Evolutionary conservation across 1,140 invertebrate genomes (phyloP).

Genomic region (Papilio aristodemus): DNA sequence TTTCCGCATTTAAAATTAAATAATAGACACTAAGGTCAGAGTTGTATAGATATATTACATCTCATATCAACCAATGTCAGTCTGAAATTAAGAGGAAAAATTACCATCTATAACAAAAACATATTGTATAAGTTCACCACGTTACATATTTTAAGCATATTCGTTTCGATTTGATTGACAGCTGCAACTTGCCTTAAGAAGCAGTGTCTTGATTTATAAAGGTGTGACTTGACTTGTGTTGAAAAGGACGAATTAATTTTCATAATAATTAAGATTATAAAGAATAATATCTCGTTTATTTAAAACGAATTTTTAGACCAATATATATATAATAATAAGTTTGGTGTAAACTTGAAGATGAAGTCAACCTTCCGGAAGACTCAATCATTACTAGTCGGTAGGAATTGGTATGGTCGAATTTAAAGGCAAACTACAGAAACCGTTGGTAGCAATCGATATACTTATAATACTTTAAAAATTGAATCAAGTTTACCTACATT

Average conservation of each 20-base stretch:
- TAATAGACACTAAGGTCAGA: constrained; percentile 2
- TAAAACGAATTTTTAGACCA: no score
- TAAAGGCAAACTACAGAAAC: neutral
- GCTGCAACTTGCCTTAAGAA: neutral
- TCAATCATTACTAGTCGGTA: no score
- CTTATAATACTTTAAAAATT: neutral
- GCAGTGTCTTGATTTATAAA: neutral
- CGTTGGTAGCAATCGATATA: neutral
- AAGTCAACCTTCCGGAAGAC: neutral
- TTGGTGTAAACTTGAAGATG: neutral
- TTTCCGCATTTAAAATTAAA: constrained; percentile 10
- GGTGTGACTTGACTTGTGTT: no score
- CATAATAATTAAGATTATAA: neutral
- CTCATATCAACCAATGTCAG: neutral
- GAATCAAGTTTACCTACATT: constrained; percentile 11
- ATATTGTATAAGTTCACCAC: neutral
- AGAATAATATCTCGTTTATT: no score
- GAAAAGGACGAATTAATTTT: neutral
- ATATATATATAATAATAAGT: no score
- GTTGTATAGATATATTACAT: neutral
- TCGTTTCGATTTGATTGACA: neutral
- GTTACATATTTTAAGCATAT: neutral
- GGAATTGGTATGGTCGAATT: neutral
- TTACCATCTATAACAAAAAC: neutral
- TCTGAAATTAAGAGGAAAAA: neutral